Evolutionary conservation across 2,113 vertebrate genomes (phyloP), one percentile per base, ranked within the genome.

Genomic region (Prionailurus viverrinus): DNA sequence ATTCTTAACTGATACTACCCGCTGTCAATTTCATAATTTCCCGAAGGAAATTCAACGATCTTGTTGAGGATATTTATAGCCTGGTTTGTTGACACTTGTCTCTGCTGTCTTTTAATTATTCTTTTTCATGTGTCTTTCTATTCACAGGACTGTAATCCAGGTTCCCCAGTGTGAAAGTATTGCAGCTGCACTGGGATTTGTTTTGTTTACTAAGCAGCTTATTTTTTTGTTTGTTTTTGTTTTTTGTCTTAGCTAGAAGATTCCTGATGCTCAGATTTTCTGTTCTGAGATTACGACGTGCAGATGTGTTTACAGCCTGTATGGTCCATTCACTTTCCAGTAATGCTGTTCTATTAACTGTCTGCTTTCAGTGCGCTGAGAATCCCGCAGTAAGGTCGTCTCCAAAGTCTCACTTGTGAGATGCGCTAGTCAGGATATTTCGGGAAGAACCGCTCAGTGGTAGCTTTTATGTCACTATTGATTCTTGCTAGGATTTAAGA

Each of bases 51-150:
- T 83, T 73, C 84, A 83, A 12, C n/a, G 27, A 87, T 95, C 74
- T 94, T 18, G 25, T 27, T 79, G 91, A 96, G 69, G 69, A 31
- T 95, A 94, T 91, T 92, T 90, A 66, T 88, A 94, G n/a, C 69
- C 19, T 48, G 2, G 7, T 80, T 69, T 25, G 9, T 80, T 73
- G 61, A 93, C 69, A 45, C 51, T 93, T 12, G 3, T 86, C 39
- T 69, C 65, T 82, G 66, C 33, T 0, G 33, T 91, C 53, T n/a
- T 95, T 95, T 96, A 78, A 96, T 96, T 97, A 97, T 92, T 94
- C 63, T 97, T 96, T 96, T 94, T 81, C 88, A 61, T 90, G 45
- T 69, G 80, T 65, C 48, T 95, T 90, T 74, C 88, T 87, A 0
- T 69, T 97, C 55, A 76, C 16, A 53, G 90, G 91, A 90, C 79